These are phyloP conservation scores for Hydropsyche betteni DNA, from an alignment of 2,888 invertebrate species.

Conservation along the genomic window DNA sequence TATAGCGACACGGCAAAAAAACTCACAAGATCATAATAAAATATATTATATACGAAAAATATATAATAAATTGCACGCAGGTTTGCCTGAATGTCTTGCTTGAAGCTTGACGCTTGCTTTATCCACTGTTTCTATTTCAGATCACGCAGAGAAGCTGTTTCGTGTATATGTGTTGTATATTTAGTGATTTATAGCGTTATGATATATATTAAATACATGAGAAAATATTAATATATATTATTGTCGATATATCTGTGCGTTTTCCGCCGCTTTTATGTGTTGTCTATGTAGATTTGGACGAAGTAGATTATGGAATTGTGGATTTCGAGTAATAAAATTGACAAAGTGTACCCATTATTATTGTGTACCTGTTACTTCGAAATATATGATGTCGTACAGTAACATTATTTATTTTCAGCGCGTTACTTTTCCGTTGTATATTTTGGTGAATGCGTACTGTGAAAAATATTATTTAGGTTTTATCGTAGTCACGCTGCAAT, in stretches of 20 bases:
- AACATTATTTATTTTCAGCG: conserved; percentile 15
- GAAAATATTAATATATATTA: neutral
- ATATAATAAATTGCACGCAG: conserved; percentile 15
- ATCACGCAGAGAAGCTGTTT: conserved; percentile 30
- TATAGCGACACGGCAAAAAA: neutral
- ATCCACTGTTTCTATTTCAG: conserved; percentile 23
- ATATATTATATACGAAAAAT: neutral
- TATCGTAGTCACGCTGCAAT: too few species aligned
- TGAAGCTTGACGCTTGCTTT: conserved; percentile 22
- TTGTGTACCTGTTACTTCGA: conserved; percentile 27
- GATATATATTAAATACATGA: too few species aligned
- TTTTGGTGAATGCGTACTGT: too few species aligned
- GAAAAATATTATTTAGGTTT: too few species aligned
- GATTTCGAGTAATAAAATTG: conserved; percentile 30
- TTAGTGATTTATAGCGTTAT: too few species aligned
- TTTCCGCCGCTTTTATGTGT: conserved; percentile 24
- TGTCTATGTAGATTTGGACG: conserved; percentile 31
- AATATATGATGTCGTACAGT: conserved; percentile 9
- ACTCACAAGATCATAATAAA: neutral
- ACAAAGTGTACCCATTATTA: conserved; percentile 28
- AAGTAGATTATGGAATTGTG: conserved; percentile 28
- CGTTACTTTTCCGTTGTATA: too few species aligned
- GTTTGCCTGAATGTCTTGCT: conserved; percentile 21
- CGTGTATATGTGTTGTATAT: neutral
- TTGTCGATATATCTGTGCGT: conserved; percentile 2